phyloP scores from a whole-genome alignment of 2,888 invertebrate genomes.

The Melikaiella ostensackeni region DNA sequence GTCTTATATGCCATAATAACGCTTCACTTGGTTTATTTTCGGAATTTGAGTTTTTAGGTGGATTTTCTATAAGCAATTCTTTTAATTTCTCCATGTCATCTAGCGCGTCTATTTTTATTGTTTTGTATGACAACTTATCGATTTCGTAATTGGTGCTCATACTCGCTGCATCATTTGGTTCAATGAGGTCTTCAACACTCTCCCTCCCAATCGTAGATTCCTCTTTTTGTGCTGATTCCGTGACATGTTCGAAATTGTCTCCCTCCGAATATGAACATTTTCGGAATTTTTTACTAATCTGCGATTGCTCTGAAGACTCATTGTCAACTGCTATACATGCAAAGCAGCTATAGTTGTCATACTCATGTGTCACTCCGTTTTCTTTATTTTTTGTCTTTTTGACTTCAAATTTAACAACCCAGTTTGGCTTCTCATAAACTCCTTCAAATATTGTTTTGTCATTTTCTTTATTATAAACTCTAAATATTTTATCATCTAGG shows the following conservation, averaged over 20 bases:
- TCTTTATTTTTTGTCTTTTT: constrained; percentile 19
- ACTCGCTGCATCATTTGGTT: not conserved
- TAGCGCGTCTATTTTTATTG: constrained; percentile 41
- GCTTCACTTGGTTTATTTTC: constrained; percentile 33
- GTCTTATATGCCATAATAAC: constrained; percentile 47
- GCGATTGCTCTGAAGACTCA: constrained; percentile 43
- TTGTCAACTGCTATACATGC: constrained; percentile 44
- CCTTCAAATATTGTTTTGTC: constrained; percentile 50
- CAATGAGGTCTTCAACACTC: constrained; percentile 40
- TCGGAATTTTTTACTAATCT: not conserved
- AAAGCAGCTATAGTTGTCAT: constrained; percentile 46
- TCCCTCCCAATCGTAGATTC: constrained; percentile 48
- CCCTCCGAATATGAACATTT: constrained; percentile 37
- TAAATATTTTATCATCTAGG: constrained; percentile 50
- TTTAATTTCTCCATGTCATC: constrained; percentile 21
- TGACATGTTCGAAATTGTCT: constrained; percentile 15
- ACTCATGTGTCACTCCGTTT: constrained; percentile 3
- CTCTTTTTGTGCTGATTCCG: constrained; percentile 7
- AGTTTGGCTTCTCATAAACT: constrained; percentile 52
- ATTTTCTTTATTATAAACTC: constrained; percentile 48
- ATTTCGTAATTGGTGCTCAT: not conserved
- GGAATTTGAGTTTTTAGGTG: not conserved
- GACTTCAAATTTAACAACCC: constrained; percentile 50
- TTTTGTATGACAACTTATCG: not conserved
- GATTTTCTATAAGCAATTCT: constrained; percentile 28